Percentiles rank a stretch among this genome's conserved stretches.
Conservation (phyloP, 2,113 vertebrate species). For the Pelmatolapia mariae region DNA sequence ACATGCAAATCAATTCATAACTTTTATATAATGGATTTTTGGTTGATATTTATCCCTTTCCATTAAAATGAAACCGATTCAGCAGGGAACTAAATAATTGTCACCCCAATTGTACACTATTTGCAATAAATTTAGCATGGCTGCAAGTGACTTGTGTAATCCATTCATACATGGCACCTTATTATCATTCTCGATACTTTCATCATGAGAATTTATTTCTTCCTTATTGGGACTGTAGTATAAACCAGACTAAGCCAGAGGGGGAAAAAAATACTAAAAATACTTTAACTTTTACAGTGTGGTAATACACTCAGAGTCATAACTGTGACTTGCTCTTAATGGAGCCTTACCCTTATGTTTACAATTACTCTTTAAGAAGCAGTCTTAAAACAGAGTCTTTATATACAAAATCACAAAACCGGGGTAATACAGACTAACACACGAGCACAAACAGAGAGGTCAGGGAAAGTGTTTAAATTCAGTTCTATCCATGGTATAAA, state of each 20-base stretch:
- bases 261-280: background rate
- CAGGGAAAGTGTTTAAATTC: fast-evolving
- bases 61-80: background rate
- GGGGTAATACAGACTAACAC: background rate
- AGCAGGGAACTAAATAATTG: background rate
- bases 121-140: background rate
- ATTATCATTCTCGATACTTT: background rate
- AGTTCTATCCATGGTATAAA: fast-evolving
- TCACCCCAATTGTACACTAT: background rate
- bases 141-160: background rate
- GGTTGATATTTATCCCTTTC: background rate
- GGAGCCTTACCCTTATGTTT: background rate
- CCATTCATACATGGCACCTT: background rate
- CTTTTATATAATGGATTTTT: background rate
- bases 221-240: background rate
- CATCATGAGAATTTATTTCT: background rate
- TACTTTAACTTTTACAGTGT: background rate
- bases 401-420: background rate
- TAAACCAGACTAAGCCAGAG: background rate
- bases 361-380: background rate
- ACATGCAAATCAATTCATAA: background rate
- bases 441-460: background rate
- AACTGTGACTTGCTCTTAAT: background rate
- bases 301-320: background rate
- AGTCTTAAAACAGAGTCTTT: background rate